These are phyloP conservation scores for Montifringilla adamsi DNA, from an alignment of 2,113 vertebrate genomes.

Conservation along the genomic window DNA sequence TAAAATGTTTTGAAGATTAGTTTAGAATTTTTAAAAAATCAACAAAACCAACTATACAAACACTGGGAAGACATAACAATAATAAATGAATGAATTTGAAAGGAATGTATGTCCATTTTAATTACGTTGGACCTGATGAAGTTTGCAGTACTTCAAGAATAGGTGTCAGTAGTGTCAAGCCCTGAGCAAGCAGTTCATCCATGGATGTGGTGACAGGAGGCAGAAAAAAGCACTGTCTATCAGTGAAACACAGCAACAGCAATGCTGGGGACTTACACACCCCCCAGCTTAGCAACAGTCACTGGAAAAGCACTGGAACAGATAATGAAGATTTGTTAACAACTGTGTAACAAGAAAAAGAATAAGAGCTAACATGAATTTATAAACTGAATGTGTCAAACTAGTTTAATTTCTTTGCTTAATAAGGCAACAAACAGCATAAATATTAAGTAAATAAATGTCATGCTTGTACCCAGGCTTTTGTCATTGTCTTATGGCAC, in stretches of 20 bases:
- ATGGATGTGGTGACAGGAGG: background rate
- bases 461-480: background rate
- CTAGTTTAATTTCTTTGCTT: background rate
- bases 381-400: background rate
- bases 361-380: background rate
- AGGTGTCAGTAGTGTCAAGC: background rate
- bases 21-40: background rate
- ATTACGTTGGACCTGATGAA: background rate
- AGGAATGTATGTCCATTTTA: background rate
- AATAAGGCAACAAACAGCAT: background rate
- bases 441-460: background rate
- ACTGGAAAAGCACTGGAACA: background rate
- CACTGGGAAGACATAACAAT: background rate
- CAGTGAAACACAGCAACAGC: background rate
- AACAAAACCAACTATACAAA: background rate
- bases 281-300: background rate
- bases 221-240: background rate
- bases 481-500: background rate
- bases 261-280: background rate
- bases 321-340: background rate
- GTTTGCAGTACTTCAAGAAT: background rate
- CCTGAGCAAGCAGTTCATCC: background rate
- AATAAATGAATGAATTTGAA: background rate
- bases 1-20: slow-evolving; percentile 39
- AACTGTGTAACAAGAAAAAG: background rate